phyloP scores from a whole-genome alignment of 2,888 invertebrate species.

The Caenorhabditis virilis region DNA sequence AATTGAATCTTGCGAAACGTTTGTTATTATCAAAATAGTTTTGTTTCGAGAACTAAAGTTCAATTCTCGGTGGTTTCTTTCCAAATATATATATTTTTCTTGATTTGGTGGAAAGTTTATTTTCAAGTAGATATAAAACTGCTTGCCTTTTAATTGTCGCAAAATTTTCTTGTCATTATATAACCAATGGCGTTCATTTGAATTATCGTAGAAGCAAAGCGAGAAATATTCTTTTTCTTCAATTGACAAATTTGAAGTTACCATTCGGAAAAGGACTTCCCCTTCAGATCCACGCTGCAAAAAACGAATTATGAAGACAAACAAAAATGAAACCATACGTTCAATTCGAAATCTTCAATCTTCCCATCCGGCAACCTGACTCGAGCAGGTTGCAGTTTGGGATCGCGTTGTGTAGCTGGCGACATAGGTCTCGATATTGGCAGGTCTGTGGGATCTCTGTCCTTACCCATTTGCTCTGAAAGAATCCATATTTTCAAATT shows the following conservation, averaged over 20 bases:
- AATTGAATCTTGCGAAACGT: no score
- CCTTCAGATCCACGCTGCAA: constrained; percentile 60
- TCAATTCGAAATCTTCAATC: constrained; percentile 54
- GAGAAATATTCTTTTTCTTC: constrained; percentile 66
- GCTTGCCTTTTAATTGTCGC: constrained; percentile 59
- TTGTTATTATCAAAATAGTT: no score
- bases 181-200: constrained; percentile 60
- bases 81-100: no score
- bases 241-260: constrained; percentile 52
- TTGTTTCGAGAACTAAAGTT: no score
- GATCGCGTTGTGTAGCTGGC: constrained; percentile 16
- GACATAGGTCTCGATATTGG: constrained; percentile 7
- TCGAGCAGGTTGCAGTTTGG: constrained; percentile 51
- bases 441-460: constrained; percentile 42
- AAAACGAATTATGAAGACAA: neutral
- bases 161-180: constrained; percentile 65
- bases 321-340: constrained; percentile 37
- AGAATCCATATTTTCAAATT: neutral
- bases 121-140: no score
- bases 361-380: constrained; percentile 57
- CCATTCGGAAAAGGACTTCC: constrained; percentile 54
- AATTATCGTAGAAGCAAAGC: constrained; percentile 60
- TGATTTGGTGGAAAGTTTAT: no score
- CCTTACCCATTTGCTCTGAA: constrained; percentile 45
- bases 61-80: no score